Base-by-base conservation (phyloP, 2,888 invertebrate species). In the Caenorhabditis becei region DNA sequence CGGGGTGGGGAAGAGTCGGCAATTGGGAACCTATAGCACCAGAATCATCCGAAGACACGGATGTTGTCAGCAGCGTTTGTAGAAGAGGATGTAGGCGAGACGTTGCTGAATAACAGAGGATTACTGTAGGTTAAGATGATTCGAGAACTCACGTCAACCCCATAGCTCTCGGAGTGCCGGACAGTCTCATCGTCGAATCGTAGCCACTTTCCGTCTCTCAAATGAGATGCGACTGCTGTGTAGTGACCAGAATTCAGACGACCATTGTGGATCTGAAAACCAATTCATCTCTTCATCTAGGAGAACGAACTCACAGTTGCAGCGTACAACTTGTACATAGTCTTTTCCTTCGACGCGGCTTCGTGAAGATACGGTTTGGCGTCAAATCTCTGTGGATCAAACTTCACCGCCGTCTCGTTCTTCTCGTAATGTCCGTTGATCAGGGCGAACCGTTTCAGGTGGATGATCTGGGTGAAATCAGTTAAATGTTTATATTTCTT, bases 211-310 rank as follows among this genome's bases (percentile, higher is more conserved):
- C 74, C 63, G 20, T 49, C 67, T 26, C 23, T 24, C 18, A 80
- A 24, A 77, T 88, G 88, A 3, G 77, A 77, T 7, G 86, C 86
- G 20, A 67, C 71, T 0, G 90, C 80, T 11, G 88, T 90, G 82
- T 90, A 90, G 65, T 90, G 90, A 8, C 90, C 90, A 37, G 84
- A 82, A 47, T 88, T 89, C 37, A 90, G 69, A 8, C 79, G 65
- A n/a, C 90, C 90, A 28, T 75, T 72, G 75, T 90, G 90, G 58
- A 89, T 88, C 89, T 89, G 67, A 18, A 84, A 41, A 56, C 41
- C 32, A 35, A 44, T 65, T 28, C 1, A 18, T 44, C 16, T 3
- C n/a, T 11, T 23, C 77, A 32, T 35, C n/a, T 61, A 2, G 24
- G 2, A 37, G 24, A 23, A n/a, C 18, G 20, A 41, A 59, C 83